Percentiles rank a stretch among this genome's conserved stretches.
Conservation (phyloP, 2,797 vertebrate species). For the Liasis olivaceus region DNA sequence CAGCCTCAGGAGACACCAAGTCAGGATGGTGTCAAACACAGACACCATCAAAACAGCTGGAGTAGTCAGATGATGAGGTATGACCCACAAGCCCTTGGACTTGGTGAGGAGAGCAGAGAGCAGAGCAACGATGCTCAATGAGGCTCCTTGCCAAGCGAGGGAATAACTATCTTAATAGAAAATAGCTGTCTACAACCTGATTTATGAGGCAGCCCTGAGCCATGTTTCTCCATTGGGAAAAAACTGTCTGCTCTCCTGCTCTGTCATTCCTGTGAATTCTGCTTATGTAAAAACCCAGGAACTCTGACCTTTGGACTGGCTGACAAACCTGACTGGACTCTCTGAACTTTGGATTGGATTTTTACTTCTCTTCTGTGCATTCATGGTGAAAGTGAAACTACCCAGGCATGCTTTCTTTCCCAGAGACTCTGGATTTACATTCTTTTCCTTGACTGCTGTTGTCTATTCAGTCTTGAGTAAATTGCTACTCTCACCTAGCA, state of each 20-base stretch:
- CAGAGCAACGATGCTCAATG: not conserved
- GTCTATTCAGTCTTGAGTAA: no score
- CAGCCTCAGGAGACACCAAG: not conserved
- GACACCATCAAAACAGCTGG: not conserved
- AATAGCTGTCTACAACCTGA: not conserved
- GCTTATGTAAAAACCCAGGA: no score
- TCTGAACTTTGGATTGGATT: not conserved
- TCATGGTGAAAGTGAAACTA: no score
- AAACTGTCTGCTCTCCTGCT: not conserved
- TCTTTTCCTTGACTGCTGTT: no score
- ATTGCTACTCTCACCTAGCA: no score
- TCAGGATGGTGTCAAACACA: not conserved
- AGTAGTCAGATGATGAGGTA: not conserved
- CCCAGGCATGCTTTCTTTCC: no score
- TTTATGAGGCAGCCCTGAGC: not conserved
- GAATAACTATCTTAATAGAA: not conserved
- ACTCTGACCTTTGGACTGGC: not conserved
- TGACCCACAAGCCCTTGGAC: not conserved
- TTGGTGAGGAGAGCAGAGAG: not conserved
- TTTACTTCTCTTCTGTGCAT: no score
- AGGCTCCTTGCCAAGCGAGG: not conserved
- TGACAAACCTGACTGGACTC: not conserved
- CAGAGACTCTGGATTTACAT: no score
- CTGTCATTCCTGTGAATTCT: not conserved
- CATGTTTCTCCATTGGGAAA: not conserved